These are phyloP conservation scores for Hanleya hanleyi DNA, from an alignment of 2,888 invertebrate species.

Conservation along the genomic window DNA sequence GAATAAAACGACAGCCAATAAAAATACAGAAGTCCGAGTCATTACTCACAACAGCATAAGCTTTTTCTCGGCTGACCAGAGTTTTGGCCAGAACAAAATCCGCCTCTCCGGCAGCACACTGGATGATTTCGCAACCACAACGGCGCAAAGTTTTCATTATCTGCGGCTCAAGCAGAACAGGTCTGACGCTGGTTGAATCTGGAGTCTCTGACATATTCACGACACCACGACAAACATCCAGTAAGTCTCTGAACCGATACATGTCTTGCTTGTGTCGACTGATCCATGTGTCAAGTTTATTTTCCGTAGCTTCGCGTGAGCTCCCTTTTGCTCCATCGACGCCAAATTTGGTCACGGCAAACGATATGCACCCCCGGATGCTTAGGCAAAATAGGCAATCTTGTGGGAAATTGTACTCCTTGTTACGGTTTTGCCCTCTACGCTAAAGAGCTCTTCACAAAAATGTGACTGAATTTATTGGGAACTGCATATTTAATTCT, in stretches of 20 bases:
- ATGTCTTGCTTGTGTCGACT: slow-evolving; percentile 55
- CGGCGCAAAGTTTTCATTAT: slow-evolving; percentile 49
- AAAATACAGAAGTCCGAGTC: slow-evolving; percentile 71
- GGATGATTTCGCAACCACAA: slow-evolving; percentile 61
- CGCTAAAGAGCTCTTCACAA: no score
- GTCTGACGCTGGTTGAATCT: slow-evolving; percentile 49
- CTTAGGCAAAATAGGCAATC: no score
- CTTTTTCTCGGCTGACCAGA: slow-evolving; percentile 53
- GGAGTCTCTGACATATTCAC: slow-evolving; percentile 43
- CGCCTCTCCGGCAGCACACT: slow-evolving; percentile 60
- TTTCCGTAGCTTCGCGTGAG: slow-evolving; percentile 45
- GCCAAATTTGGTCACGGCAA: no score
- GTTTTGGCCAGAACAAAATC: slow-evolving; percentile 60
- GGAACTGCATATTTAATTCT: no score
- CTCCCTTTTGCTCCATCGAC: slow-evolving; percentile 67
- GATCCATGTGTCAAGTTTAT: slow-evolving; percentile 66
- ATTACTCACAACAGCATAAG: slow-evolving; percentile 65
- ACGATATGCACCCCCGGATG: no score
- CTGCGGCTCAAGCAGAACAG: slow-evolving; percentile 65
- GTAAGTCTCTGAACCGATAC: slow-evolving; percentile 46
- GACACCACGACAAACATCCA: slow-evolving; percentile 51
- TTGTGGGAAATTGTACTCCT: no score
- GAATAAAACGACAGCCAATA: slow-evolving; percentile 56
- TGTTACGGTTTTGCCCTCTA: no score
- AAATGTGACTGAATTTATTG: no score